Conservation (phyloP, 2,888 invertebrate species). For the Eupithecia subfuscata region DNA sequence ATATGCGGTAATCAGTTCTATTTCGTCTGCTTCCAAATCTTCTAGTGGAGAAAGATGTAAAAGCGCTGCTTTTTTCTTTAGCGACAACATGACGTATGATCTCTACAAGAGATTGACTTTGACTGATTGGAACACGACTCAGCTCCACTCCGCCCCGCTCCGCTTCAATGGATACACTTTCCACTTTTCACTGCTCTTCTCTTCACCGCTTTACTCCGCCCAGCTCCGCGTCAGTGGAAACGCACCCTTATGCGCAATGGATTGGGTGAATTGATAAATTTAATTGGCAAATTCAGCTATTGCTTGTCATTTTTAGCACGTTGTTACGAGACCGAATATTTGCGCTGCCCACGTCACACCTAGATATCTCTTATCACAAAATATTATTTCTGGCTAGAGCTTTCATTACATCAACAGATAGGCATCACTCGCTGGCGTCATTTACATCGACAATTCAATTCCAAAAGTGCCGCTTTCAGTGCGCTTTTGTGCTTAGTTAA, state of each 20-base stretch:
- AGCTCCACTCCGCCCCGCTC: no score
- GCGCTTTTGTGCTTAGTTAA: background rate
- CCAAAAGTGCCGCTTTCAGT: background rate
- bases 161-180: no score
- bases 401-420: slow-evolving; percentile 1
- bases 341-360: background rate
- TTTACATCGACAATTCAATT: background rate
- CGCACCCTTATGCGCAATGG: background rate
- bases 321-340: background rate
- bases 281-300: background rate
- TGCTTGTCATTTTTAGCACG: background rate
- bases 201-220: no score
- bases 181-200: no score
- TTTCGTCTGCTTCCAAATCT: no score
- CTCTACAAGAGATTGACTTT: no score
- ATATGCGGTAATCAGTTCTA: no score
- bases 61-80: no score
- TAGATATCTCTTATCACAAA: background rate
- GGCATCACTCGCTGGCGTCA: background rate
- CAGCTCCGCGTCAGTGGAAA: no score
- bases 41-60: no score
- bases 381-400: background rate
- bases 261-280: background rate
- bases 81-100: no score
- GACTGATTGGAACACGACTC: no score